A percentile compares a stretch with the other conserved stretches of the same genome.
Evolutionary conservation across 2,888 invertebrate species (phyloP).

Genomic region (Stenodera caucasica): DNA sequence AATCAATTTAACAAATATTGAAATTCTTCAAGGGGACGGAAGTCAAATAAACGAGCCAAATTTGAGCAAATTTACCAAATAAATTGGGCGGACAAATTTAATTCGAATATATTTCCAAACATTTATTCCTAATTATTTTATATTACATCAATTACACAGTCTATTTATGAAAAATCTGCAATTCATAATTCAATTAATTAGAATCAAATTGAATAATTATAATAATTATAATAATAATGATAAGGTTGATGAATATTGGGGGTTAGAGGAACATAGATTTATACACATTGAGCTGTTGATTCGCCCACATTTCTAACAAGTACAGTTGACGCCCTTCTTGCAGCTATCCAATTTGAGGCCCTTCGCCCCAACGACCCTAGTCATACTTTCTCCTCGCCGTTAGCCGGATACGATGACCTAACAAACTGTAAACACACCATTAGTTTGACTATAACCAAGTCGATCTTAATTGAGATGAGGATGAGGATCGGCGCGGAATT

Average conservation of each 20-base stretch:
- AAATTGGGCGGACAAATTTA: too few species aligned
- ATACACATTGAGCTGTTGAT: slow-evolving; percentile 43
- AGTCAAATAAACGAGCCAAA: too few species aligned
- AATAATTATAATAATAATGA: not conserved
- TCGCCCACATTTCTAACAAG: slow-evolving; percentile 49
- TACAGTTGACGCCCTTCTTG: slow-evolving; percentile 45
- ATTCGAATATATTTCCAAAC: too few species aligned
- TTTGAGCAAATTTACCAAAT: too few species aligned
- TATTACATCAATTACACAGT: not conserved
- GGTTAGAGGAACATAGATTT: slow-evolving; percentile 20
- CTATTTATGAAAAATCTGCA: not conserved
- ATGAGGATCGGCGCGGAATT: too few species aligned
- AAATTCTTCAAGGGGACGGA: too few species aligned
- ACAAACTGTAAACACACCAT: slow-evolving; percentile 67
- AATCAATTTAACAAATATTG: too few species aligned
- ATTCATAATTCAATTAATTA: not conserved
- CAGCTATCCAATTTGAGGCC: slow-evolving; percentile 49
- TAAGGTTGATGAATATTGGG: too few species aligned
- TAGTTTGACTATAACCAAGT: slow-evolving; percentile 9
- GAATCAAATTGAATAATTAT: not conserved
- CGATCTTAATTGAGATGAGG: too few species aligned
- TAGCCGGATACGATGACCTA: slow-evolving; percentile 69
- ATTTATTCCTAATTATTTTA: not conserved
- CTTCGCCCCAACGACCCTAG: slow-evolving; percentile 61
- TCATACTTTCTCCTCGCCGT: slow-evolving; percentile 83